Evolutionary conservation across 2,888 invertebrate genomes (phyloP).

Genomic region (Ophioninae sp.): DNA sequence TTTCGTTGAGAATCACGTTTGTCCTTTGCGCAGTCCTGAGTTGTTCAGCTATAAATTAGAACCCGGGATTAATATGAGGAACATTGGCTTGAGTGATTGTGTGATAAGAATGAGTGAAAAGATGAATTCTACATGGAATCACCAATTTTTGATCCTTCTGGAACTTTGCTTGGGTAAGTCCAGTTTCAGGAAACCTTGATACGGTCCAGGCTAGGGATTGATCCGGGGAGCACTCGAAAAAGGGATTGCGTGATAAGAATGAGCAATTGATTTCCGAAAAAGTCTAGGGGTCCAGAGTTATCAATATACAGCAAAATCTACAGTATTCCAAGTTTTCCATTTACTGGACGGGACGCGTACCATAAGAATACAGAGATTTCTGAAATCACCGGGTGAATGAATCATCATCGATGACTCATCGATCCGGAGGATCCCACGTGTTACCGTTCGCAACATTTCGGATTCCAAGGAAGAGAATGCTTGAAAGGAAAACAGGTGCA

Average conservation of each 20-base stretch:
- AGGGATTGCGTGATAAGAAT: not conserved
- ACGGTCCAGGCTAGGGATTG: not conserved
- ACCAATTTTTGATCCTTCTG: no score
- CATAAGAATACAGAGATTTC: not conserved
- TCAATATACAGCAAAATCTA: no score
- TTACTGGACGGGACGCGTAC: no score
- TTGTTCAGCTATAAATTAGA: not conserved
- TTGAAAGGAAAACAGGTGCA: not conserved
- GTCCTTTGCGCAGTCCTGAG: not conserved
- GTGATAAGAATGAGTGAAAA: not conserved
- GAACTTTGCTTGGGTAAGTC: no score
- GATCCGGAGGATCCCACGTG: not conserved
- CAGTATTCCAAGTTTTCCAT: no score
- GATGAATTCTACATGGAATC: no score
- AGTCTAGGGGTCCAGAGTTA: no score
- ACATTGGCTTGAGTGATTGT: not conserved
- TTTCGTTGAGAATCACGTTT: not conserved
- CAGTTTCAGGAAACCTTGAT: no score
- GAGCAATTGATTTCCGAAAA: no score
- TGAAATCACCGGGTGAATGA: not conserved
- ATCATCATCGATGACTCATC: not conserved
- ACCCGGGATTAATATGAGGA: not conserved
- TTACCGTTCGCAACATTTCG: not conserved
- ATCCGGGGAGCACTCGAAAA: not conserved
- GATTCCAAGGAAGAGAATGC: not conserved